These are phyloP conservation scores for Cyphomyrmex costatus DNA, from an alignment of 1,140 invertebrate genomes.

Conservation along the genomic window DNA sequence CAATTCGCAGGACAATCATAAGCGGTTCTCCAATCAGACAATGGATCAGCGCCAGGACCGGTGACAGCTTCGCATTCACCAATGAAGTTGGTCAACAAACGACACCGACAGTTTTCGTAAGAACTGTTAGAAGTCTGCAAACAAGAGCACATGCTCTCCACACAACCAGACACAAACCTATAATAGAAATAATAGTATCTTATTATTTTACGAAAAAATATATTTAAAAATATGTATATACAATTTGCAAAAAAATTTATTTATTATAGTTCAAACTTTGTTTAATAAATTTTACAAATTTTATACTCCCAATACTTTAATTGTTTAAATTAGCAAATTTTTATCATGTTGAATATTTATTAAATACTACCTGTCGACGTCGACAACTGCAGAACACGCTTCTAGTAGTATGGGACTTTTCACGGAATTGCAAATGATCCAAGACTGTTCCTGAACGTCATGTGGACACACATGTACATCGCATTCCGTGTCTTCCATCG, in stretches of 20 bases:
- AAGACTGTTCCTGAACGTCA: constrained; percentile 88
- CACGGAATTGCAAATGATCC: constrained; percentile 88
- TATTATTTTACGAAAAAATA: neutral
- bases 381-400: constrained; percentile 88
- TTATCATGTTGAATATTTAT: neutral
- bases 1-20: constrained; percentile 91
- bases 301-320: neutral
- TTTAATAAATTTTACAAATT: neutral
- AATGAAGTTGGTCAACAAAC: constrained; percentile 90
- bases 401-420: constrained; percentile 89
- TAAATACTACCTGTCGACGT: constrained; percentile 87
- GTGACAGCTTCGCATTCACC: constrained; percentile 90
- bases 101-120: constrained; percentile 90
- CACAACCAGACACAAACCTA: constrained; percentile 89
- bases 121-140: constrained; percentile 84
- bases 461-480: constrained; percentile 87
- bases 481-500: constrained; percentile 86
- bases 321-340: neutral
- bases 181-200: neutral
- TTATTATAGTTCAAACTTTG: neutral
- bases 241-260: neutral
- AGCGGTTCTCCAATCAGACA: constrained; percentile 91
- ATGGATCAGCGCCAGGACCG: constrained; percentile 87
- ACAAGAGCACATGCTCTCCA: constrained; percentile 92
- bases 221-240: neutral